Conservation (phyloP, 1,140 invertebrate species). For the Mycetomoellerius zeteki region DNA sequence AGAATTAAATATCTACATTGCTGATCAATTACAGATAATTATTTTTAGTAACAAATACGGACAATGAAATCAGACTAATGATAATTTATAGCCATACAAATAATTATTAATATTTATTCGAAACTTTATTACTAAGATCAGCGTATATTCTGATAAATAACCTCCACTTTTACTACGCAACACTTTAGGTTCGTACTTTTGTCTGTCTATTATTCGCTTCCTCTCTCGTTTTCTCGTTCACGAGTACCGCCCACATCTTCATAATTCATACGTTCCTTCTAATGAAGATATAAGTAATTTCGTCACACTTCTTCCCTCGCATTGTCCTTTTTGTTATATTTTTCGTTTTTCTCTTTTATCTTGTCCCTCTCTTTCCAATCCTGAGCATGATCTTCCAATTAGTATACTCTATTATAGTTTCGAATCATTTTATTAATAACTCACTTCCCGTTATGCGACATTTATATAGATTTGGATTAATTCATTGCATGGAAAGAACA, state of each 20-base stretch:
- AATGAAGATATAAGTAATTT: constrained; percentile 84
- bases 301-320: constrained; percentile 43
- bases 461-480: constrained; percentile 56
- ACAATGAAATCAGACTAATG: constrained; percentile 1
- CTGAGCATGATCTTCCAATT: not conserved
- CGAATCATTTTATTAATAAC: constrained; percentile 54
- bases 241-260: constrained; percentile 74
- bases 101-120: not conserved
- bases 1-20: not conserved
- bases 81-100: not conserved
- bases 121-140: not conserved
- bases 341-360: not conserved
- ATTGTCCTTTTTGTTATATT: constrained; percentile 54
- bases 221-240: constrained; percentile 53
- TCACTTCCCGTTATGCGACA: constrained; percentile 63
- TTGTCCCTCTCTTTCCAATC: not conserved
- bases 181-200: not conserved
- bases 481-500: constrained; percentile 50
- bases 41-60: not conserved
- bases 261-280: constrained; percentile 80
- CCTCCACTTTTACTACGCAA: not conserved
- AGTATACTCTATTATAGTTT: constrained; percentile 13
- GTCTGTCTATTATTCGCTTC: not conserved
- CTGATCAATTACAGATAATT: not conserved
- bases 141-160: not conserved